A percentile compares a stretch with the other conserved stretches of the same genome.
These are phyloP conservation scores for Theonella swinhoei DNA, from an alignment of 37 sponge, comb jelly and placozoan genomes.

Conservation along the genomic window DNA sequence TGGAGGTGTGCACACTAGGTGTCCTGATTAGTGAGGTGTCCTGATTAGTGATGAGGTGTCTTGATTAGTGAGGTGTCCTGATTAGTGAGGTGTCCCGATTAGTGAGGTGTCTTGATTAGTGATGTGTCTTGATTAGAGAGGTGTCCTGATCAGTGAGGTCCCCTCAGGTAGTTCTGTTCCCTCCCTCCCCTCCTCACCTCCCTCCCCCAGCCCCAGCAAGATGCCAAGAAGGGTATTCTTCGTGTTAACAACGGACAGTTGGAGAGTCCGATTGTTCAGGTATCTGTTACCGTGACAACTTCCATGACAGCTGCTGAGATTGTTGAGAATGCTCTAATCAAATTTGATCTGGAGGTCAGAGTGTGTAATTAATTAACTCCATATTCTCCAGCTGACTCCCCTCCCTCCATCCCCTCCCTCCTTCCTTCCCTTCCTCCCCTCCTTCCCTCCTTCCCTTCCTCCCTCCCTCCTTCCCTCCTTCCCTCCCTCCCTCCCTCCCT, in stretches of 20 bases:
- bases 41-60: too few species aligned
- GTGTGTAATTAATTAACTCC: too few species aligned
- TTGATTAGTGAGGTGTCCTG: too few species aligned
- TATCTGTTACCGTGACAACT: not conserved
- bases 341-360: constrained; percentile 14
- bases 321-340: constrained; percentile 2
- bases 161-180: not conserved
- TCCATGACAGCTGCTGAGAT: not conserved
- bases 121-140: too few species aligned
- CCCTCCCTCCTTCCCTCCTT: not conserved
- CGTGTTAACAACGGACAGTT: constrained; percentile 1
- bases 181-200: not conserved
- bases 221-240: not conserved
- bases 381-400: not conserved
- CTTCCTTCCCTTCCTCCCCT: not conserved
- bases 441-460: constrained; percentile 2
- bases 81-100: too few species aligned
- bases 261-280: constrained; percentile 16
- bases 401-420: not conserved
- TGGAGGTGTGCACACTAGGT: too few species aligned
- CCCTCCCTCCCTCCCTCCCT: not conserved
- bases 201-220: not conserved
- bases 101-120: too few species aligned
- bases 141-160: too few species aligned
- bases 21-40: too few species aligned